phyloP scores from a whole-genome alignment of 2,888 invertebrate species.

The Plebejus anna region DNA sequence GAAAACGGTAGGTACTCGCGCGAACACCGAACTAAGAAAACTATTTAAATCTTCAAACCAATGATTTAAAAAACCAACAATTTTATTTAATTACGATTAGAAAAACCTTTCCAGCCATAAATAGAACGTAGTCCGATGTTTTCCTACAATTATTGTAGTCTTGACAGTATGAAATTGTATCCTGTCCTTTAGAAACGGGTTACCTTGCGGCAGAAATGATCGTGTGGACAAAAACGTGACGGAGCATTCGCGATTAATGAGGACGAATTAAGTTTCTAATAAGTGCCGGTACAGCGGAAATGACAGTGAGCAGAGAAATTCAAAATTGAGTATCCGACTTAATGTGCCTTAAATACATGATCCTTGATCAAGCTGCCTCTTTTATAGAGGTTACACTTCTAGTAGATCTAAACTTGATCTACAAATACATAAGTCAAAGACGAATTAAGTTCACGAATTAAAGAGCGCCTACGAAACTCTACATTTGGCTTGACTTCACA shows the following conservation, averaged over 20 bases:
- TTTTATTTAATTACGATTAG: not conserved
- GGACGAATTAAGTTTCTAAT: slow-evolving; percentile 26
- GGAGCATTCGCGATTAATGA: slow-evolving; percentile 13
- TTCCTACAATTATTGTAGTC: slow-evolving; percentile 4
- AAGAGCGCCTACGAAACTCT: slow-evolving; percentile 1
- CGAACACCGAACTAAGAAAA: not conserved
- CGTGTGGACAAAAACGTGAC: slow-evolving; percentile 23
- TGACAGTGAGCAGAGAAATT: not conserved
- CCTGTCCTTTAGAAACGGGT: slow-evolving; percentile 26
- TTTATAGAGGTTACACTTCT: not conserved
- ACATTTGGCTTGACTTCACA: not conserved
- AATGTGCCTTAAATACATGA: not conserved
- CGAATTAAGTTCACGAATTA: not conserved
- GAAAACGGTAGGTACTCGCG: not conserved
- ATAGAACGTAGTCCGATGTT: slow-evolving; percentile 3
- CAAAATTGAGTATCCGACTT: not conserved
- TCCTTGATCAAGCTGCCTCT: not conserved
- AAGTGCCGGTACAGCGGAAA: slow-evolving; percentile 8
- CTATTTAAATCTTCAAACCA: not conserved
- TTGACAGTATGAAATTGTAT: slow-evolving; percentile 22
- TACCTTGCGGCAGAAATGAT: slow-evolving; percentile 20
- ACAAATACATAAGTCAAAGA: not conserved
- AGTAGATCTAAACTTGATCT: not conserved
- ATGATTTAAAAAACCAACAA: not conserved
- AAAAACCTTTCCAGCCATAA: slow-evolving; percentile 1